Percentiles rank a stretch among this genome's conserved stretches.
Evolutionary conservation across 2,113 vertebrate genomes (phyloP).

Genomic region (Lepisosteus osseus): DNA sequence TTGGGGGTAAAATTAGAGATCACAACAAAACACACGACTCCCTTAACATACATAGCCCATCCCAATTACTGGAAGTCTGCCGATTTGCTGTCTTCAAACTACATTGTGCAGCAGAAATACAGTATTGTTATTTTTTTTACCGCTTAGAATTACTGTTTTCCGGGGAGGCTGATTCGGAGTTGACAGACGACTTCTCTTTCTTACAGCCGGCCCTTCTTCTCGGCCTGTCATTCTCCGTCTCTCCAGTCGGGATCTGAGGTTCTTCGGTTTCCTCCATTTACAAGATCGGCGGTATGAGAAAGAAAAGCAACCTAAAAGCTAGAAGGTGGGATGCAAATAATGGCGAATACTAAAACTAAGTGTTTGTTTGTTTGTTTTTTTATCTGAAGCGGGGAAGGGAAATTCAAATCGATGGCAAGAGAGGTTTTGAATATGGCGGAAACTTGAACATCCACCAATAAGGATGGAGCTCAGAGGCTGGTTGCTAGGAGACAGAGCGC

Average conservation of each 20-base stretch:
- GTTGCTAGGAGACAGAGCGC: conserved; percentile 17
- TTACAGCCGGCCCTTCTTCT: conserved; percentile 28
- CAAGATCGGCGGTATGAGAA: neutral
- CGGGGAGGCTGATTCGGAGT: conserved; percentile 24
- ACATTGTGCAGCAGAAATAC: too few species aligned
- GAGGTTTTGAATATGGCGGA: conserved; percentile 64
- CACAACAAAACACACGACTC: too few species aligned
- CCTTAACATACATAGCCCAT: too few species aligned
- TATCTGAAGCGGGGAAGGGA: neutral
- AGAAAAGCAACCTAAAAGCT: neutral
- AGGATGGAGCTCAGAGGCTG: conserved; percentile 1
- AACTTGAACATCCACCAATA: conserved; percentile 48
- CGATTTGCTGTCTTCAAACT: too few species aligned
- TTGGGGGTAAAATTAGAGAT: too few species aligned
- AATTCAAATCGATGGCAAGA: conserved; percentile 21
- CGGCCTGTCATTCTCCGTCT: conserved; percentile 13
- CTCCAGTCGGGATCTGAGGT: neutral
- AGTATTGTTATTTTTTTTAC: conserved; percentile 25
- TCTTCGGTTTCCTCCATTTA: conserved; percentile 45
- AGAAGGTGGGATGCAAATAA: neutral
- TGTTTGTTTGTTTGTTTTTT: conserved; percentile 7
- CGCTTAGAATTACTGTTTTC: conserved; percentile 30
- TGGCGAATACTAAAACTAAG: neutral
- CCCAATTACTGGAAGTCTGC: too few species aligned
- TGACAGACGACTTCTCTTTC: conserved; percentile 38